phyloP scores from a whole-genome alignment of 2,888 invertebrate genomes.

The Platycnemis pennipes region DNA sequence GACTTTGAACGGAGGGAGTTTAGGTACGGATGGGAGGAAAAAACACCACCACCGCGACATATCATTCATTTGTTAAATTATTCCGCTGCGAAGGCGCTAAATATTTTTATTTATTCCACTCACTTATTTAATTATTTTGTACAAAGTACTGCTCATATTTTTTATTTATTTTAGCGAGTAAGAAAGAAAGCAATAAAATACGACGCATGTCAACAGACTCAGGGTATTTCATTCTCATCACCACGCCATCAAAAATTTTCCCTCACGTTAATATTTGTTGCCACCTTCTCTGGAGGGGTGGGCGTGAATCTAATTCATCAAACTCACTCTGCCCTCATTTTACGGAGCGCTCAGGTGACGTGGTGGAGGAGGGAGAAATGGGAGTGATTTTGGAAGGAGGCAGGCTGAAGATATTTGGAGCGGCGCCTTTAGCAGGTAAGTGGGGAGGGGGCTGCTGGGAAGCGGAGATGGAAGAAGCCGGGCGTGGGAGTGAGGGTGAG shows the following conservation, averaged over 20 bases:
- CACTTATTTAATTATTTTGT: constrained; percentile 25
- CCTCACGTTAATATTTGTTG: too few relatives aligned
- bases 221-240: not conserved
- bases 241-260: too few relatives aligned
- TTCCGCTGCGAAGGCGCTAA: not conserved
- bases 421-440: constrained; percentile 51
- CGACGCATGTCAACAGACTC: not conserved
- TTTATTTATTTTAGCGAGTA: constrained; percentile 47
- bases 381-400: not conserved
- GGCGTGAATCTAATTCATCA: not conserved
- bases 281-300: too few relatives aligned
- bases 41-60: constrained; percentile 37
- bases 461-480: not conserved
- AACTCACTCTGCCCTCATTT: not conserved
- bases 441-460: constrained; percentile 12
- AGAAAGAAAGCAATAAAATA: not conserved
- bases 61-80: constrained; percentile 57
- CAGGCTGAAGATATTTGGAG: constrained; percentile 41
- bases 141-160: constrained; percentile 54
- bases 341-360: not conserved
- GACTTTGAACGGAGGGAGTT: not conserved
- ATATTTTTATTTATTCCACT: constrained; percentile 47
- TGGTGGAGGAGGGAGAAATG: not conserved
- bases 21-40: not conserved
- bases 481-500: constrained; percentile 5